Percentiles rank a stretch among this genome's conserved stretches.
Conservation (phyloP, 1,140 invertebrate genomes). For the Anoplolepis gracilipes region DNA sequence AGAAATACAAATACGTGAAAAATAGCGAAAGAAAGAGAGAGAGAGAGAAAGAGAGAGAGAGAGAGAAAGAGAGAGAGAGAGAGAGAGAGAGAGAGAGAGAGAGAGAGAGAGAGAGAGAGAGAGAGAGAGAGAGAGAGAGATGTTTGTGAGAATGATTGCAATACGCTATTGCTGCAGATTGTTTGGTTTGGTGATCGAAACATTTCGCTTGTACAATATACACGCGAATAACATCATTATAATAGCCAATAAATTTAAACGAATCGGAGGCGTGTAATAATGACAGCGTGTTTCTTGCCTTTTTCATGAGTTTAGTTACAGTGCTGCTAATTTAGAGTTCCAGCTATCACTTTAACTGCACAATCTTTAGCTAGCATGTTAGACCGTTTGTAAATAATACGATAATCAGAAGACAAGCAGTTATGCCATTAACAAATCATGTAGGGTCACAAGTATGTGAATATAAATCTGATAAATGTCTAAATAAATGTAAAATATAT, state of each 20-base stretch:
- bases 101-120: no score
- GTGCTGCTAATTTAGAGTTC: slow-evolving; percentile 18
- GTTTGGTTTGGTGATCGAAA: slow-evolving; percentile 38
- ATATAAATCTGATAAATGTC: slow-evolving; percentile 36
- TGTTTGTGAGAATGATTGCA: slow-evolving; percentile 37
- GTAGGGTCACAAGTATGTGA: slow-evolving; percentile 6
- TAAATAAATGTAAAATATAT: slow-evolving; percentile 52
- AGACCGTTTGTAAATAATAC: slow-evolving; percentile 33
- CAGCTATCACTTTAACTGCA: slow-evolving; percentile 39
- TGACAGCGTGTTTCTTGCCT: slow-evolving; percentile 58
- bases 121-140: background rate
- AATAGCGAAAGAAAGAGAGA: background rate
- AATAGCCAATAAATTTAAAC: slow-evolving; percentile 58
- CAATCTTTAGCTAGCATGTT: slow-evolving; percentile 43
- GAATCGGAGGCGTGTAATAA: background rate
- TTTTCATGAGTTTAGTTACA: slow-evolving; percentile 36
- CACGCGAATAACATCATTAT: slow-evolving; percentile 41
- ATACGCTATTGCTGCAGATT: slow-evolving; percentile 40
- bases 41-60: background rate
- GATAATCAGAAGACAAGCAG: slow-evolving; percentile 21
- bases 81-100: background rate
- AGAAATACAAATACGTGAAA: slow-evolving; percentile 39
- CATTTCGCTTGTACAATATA: slow-evolving; percentile 44
- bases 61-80: background rate
- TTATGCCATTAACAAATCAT: slow-evolving; percentile 11